Percentiles rank a stretch among this genome's conserved stretches.
These are phyloP conservation scores for Leptopilina syphax DNA, from an alignment of 2,888 invertebrate genomes.

Conservation along the genomic window DNA sequence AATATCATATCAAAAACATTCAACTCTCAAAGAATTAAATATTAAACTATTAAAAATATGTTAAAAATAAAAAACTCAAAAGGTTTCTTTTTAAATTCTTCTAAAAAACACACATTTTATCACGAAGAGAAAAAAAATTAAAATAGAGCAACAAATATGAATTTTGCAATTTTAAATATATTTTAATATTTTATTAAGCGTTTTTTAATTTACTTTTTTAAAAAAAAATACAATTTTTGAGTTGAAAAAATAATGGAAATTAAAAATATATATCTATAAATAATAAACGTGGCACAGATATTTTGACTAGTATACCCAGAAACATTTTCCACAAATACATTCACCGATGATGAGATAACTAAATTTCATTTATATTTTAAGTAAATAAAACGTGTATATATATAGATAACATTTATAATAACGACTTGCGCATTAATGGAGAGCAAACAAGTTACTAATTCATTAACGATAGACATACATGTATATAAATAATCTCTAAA, in stretches of 20 bases:
- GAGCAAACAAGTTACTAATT: neutral
- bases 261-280: too few relatives aligned
- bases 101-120: too few relatives aligned
- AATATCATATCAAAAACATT: neutral
- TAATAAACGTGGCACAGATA: too few relatives aligned
- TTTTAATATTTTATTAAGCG: too few relatives aligned
- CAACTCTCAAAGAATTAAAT: neutral
- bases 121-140: too few relatives aligned
- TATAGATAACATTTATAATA: conserved; percentile 3
- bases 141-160: too few relatives aligned
- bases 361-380: neutral
- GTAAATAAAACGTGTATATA: conserved; percentile 7
- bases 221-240: too few relatives aligned
- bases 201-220: too few relatives aligned
- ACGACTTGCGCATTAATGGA: neutral
- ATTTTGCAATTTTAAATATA: too few relatives aligned
- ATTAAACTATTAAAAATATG: neutral
- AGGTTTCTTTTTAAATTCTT: too few relatives aligned
- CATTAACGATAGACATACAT: neutral
- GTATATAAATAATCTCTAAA: conserved; percentile 4
- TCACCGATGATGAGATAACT: neutral
- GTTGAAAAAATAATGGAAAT: too few relatives aligned
- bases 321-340: neutral
- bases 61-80: too few relatives aligned
- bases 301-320: neutral